Percentiles rank a stretch among this genome's conserved stretches.
Conservation (phyloP, 2,113 vertebrate genomes). For the Phrynocephalus versicolor region DNA sequence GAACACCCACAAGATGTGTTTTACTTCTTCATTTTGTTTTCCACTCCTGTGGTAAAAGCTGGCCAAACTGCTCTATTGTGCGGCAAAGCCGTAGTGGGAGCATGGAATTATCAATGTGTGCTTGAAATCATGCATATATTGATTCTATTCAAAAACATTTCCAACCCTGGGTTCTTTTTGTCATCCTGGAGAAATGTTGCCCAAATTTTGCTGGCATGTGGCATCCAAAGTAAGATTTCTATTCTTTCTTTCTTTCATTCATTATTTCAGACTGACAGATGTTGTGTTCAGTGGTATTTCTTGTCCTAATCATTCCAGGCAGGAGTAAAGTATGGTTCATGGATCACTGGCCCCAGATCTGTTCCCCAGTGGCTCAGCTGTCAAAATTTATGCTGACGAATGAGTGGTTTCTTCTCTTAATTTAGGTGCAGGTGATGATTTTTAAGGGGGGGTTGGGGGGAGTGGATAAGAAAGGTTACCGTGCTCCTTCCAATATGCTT, state of each 20-base stretch:
- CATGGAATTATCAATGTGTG: slow-evolving; percentile 27
- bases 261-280: background rate
- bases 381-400: background rate
- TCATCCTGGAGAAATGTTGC: slow-evolving; percentile 39
- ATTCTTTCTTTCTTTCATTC: slow-evolving; percentile 51
- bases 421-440: background rate
- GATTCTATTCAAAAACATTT: slow-evolving; percentile 55
- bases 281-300: background rate
- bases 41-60: slow-evolving; percentile 71
- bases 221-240: slow-evolving; percentile 48
- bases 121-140: slow-evolving; percentile 55
- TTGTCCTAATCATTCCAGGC: background rate
- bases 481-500: background rate
- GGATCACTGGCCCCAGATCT: background rate
- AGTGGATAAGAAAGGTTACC: background rate
- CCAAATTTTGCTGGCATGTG: slow-evolving; percentile 43
- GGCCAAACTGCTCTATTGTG: slow-evolving; percentile 62
- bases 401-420: background rate
- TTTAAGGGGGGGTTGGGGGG: background rate
- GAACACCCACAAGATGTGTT: slow-evolving; percentile 76
- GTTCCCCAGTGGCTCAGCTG: background rate
- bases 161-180: slow-evolving; percentile 46
- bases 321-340: background rate
- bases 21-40: slow-evolving; percentile 72
- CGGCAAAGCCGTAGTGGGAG: slow-evolving; percentile 50